Evolutionary conservation across 37 sponge, comb jelly and placozoan genomes (phyloP), one percentile per base, ranked within the genome.

Genomic region (Eunapius fragilis): DNA sequence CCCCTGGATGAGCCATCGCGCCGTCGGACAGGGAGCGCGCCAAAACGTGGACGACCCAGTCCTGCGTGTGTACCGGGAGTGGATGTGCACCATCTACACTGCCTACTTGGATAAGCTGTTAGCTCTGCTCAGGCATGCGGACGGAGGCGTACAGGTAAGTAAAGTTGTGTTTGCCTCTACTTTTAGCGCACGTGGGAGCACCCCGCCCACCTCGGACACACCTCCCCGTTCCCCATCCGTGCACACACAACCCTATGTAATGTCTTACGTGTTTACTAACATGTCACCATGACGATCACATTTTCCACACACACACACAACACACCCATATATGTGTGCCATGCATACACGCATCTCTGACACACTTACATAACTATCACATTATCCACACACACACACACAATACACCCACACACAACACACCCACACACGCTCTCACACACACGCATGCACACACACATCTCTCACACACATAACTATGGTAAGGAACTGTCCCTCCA

Each of bases 11-110:
- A 67, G 71, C 17, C 86, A 85, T 3, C 27, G 31, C 0, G 67
- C 80, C 14, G 32, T 17, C 0, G 41, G 37, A 67, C 34, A 25
- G 11, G 33, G 72, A 10, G 30, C 72, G 1, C 36, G 47, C 23
- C 45, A 32, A 11, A 71, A 32, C 48, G 32, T 37, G 25, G 5
- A 38, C 0, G 36, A 37, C 32, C 22, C 33, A 23, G 31, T 31
- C 49, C 23, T 14, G 5, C 37, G 28, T 13, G 80, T 75, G 71
- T 90, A 79, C 50, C 47, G 45, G 6, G 80, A 79, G 5, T 89
- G 90, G 90, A 75, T 89, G 85, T 79, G 79, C 30, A 69, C 81
- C 13, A 84, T 72, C 38, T 84, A 89, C 68, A 31, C n/a, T 2
- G 24, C 28, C 10, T 78, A 68, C 50, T 32, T 49, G 45, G 80